Conservation (phyloP, 2,888 invertebrate species). For the Diloba caeruleocephala region DNA sequence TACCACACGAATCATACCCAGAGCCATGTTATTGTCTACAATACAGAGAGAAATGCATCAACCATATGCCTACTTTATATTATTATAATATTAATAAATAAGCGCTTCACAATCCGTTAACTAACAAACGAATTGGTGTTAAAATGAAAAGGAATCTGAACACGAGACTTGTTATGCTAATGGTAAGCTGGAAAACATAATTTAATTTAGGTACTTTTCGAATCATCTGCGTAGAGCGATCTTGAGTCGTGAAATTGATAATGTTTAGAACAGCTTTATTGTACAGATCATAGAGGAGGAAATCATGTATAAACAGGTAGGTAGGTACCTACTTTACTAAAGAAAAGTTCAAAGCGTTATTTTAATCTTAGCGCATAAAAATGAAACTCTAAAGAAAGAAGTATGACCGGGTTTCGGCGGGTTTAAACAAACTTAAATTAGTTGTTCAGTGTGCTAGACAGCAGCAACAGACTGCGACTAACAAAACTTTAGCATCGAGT, state of each 20-base stretch:
- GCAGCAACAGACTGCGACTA: slow-evolving; percentile 29
- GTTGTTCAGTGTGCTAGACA: slow-evolving; percentile 43
- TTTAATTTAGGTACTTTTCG: slow-evolving; percentile 23
- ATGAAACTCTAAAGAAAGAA: slow-evolving; percentile 15
- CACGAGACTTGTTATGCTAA: slow-evolving; percentile 8
- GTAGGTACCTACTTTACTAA: too few species aligned
- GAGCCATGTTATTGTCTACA: slow-evolving; percentile 2
- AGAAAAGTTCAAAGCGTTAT: slow-evolving; percentile 3
- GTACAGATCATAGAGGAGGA: background rate
- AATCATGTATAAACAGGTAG: too few species aligned
- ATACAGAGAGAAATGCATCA: slow-evolving; percentile 2
- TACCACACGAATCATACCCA: background rate
- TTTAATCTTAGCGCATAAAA: slow-evolving; percentile 17
- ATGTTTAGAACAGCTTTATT: too few species aligned
- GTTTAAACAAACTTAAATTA: slow-evolving; percentile 48
- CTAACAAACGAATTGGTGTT: slow-evolving; percentile 31
- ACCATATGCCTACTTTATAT: background rate
- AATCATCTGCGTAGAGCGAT: slow-evolving; percentile 17
- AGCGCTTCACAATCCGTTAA: slow-evolving; percentile 22
- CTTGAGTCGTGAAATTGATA: too few species aligned
- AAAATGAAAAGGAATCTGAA: slow-evolving; percentile 35
- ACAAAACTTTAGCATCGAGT: slow-evolving; percentile 33
- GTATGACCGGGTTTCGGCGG: slow-evolving; percentile 17
- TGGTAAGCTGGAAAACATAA: slow-evolving; percentile 16
- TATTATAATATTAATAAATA: slow-evolving; percentile 9